These are phyloP conservation scores for Channa argus DNA, from an alignment of 2,113 vertebrate species.

Conservation along the genomic window DNA sequence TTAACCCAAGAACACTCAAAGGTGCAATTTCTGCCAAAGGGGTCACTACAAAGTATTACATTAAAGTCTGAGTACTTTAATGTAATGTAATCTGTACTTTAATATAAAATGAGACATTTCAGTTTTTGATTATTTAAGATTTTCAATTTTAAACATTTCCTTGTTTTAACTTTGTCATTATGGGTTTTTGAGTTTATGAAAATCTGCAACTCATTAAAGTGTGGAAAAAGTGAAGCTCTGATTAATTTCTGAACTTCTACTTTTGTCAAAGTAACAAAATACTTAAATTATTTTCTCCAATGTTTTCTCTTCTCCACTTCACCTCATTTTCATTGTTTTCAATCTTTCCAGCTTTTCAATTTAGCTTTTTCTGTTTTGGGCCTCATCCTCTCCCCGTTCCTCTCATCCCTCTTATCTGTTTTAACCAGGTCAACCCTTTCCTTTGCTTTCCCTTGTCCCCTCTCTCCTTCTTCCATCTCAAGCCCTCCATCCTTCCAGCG, in stretches of 20 bases:
- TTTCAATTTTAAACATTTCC: no score
- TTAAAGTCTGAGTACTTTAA: no score
- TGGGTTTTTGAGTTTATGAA: no score
- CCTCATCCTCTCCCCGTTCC: slow-evolving; percentile 22
- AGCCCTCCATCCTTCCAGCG: slow-evolving; percentile 39
- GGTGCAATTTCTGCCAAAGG: no score
- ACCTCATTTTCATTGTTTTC: neutral
- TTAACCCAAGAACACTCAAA: no score
- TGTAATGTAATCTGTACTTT: no score
- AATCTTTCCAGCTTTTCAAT: slow-evolving; percentile 13
- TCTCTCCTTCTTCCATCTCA: slow-evolving; percentile 39
- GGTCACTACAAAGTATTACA: no score
- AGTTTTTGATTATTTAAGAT: no score
- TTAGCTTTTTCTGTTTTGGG: slow-evolving; percentile 9
- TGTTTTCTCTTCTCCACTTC: slow-evolving; percentile 12
- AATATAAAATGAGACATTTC: no score
- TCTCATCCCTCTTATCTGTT: slow-evolving; percentile 35
- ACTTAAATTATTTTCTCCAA: slow-evolving; percentile 3
- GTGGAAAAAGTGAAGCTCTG: no score
- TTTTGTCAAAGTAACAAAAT: slow-evolving; percentile 27
- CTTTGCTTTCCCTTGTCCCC: slow-evolving; percentile 1
- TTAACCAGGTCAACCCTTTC: slow-evolving; percentile 25
- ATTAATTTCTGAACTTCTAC: neutral
- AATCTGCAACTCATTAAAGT: no score
- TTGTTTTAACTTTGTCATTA: no score